A percentile compares a stretch with the other conserved stretches of the same genome.
These are phyloP conservation scores for Drosophila cyrtoloma DNA, from an alignment of 2,888 invertebrate genomes.

Conservation along the genomic window DNA sequence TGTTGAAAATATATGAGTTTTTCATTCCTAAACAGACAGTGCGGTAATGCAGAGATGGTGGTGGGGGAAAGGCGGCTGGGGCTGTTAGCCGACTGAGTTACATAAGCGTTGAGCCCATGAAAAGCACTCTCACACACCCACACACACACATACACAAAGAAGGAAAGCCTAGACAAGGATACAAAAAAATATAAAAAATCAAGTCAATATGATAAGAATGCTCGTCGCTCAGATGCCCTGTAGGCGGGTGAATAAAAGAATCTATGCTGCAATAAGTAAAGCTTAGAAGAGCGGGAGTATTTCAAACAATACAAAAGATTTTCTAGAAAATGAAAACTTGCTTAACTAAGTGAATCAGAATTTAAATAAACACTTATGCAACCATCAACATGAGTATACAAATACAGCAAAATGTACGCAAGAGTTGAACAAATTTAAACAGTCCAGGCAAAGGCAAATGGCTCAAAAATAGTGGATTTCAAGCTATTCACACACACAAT, in stretches of 20 bases:
- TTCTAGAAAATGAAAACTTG: neutral
- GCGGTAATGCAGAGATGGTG: neutral
- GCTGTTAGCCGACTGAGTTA: slow-evolving; percentile 57
- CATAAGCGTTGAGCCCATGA: slow-evolving; percentile 60
- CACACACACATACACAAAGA: neutral
- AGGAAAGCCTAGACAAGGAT: slow-evolving; percentile 21
- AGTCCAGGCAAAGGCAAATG: slow-evolving; percentile 33
- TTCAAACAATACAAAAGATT: neutral
- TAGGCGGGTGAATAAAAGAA: neutral
- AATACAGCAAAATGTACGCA: neutral
- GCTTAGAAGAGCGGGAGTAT: neutral
- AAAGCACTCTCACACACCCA: slow-evolving; percentile 17
- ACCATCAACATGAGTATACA: neutral
- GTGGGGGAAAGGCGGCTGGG: neutral
- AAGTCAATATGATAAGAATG: slow-evolving; percentile 32
- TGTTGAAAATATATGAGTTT: slow-evolving; percentile 63
- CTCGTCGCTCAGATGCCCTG: slow-evolving; percentile 22
- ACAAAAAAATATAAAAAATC: slow-evolving; percentile 15
- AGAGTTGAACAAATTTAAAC: slow-evolving; percentile 45
- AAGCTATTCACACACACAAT: slow-evolving; percentile 1
- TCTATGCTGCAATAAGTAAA: neutral
- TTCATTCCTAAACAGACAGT: slow-evolving; percentile 45
- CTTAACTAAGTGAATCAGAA: neutral
- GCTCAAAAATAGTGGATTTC: slow-evolving; percentile 23
- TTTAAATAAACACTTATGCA: neutral